Evolutionary conservation across 2,888 invertebrate species (phyloP), one percentile per base, ranked within the genome.

Genomic region (Cinara cedri): DNA sequence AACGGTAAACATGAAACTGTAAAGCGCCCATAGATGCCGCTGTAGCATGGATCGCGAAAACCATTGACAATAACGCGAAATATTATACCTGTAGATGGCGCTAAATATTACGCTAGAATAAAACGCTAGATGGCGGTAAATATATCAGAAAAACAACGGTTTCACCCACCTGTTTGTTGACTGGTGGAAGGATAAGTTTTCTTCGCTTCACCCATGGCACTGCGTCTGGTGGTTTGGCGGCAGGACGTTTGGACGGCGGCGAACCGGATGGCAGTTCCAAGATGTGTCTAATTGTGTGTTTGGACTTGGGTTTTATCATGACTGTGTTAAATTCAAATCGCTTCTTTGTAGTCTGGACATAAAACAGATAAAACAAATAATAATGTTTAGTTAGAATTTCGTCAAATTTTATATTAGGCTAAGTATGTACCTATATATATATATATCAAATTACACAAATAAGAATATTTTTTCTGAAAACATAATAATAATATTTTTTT

Each of bases 291-390:
- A 78, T 78, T 6, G 76, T 78, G 21, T 78, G 76, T 51, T 68
- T 78, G 11, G 68, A 78, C 24, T 78, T 78, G 0, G 76, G 76
- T 49, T 70, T 78, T 21, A 78, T 70, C 76, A 78, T 78, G 26
- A 16, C 60, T 49, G 66, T 68, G 34, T 78, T 68, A 19, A 24
- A 65, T 14, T 44, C 65, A 9, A 57, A 66, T 55, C 75, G 46
- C n/a, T 57, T 66, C 26, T 46, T 55, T 19, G 75, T 11, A 3
- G 66, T 76, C 75, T 76, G 19, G 3, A 24, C 63, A 75, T 3
- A 26, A 60, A 26, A 60, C 16, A 57, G 13, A 26, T 8, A 60
- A 1, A 34, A 9, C 26, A 26, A 26, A 24, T 8, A 16, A 60
- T 24, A 24, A 60, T 3, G 1, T 16, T 60, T 26, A 26, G n/a